These are phyloP conservation scores for Teleopsis dalmanni DNA, from an alignment of 1,140 invertebrate species.

Conservation along the genomic window DNA sequence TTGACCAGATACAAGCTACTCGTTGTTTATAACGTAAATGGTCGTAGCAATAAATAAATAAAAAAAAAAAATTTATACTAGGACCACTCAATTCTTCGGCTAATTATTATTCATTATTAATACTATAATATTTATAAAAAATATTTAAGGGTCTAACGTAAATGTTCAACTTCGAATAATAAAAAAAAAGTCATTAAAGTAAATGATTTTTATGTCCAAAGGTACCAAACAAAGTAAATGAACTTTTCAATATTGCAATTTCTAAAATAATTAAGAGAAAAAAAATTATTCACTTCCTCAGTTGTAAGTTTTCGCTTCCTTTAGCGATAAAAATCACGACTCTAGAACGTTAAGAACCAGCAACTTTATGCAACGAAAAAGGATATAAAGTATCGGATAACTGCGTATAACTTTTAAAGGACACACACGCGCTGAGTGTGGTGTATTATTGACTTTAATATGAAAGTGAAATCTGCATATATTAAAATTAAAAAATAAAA, in stretches of 20 bases:
- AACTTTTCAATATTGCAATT: background rate
- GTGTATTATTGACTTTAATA: background rate
- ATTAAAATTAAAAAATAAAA: background rate
- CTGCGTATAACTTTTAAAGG: too few species aligned
- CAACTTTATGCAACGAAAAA: background rate
- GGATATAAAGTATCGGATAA: conserved; percentile 15
- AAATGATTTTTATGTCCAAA: background rate
- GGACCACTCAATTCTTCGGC: too few species aligned
- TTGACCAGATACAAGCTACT: too few species aligned
- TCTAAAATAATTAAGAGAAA: background rate
- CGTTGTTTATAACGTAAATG: too few species aligned
- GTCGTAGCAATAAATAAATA: too few species aligned
- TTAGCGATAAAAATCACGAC: conserved; percentile 13
- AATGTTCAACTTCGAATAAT: background rate
- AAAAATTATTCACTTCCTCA: conserved; percentile 13
- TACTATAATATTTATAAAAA: too few species aligned
- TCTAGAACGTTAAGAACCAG: conserved; percentile 2
- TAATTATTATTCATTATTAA: too few species aligned
- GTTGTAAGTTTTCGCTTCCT: conserved; percentile 18
- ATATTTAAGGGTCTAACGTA: background rate
- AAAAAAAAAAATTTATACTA: too few species aligned
- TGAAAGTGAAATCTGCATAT: background rate
- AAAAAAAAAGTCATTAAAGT: background rate
- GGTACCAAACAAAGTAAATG: background rate
- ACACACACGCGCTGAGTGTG: too few species aligned